Conservation (phyloP, 1,140 invertebrate genomes). For the Pseudachorutes palmiensis region DNA sequence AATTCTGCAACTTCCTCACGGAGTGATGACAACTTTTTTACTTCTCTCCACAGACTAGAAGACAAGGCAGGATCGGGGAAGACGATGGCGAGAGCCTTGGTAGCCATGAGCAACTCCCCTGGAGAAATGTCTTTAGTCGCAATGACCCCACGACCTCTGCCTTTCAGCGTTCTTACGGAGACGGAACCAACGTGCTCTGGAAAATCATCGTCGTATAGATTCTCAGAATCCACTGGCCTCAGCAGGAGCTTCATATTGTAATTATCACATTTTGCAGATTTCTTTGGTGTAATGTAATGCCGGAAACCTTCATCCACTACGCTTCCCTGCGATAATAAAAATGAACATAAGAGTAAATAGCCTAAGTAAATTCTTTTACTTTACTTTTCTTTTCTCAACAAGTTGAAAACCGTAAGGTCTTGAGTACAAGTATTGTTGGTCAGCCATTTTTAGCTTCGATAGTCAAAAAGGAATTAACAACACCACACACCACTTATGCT, state of each 20-base stretch:
- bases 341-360: background rate
- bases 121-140: slow-evolving; percentile 1
- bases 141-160: background rate
- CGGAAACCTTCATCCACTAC: background rate
- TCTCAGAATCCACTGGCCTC: background rate
- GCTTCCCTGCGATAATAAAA: too few species aligned
- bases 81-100: slow-evolving; percentile 3
- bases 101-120: background rate
- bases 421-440: slow-evolving; percentile 2
- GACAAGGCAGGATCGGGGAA: background rate
- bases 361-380: background rate
- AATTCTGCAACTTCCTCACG: background rate
- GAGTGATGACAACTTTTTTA: background rate
- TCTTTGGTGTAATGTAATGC: background rate
- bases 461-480: too few species aligned
- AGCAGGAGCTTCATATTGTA: background rate
- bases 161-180: background rate
- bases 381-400: background rate
- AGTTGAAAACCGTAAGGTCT: background rate
- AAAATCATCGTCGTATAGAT: background rate
- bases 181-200: background rate
- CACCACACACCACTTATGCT: too few species aligned
- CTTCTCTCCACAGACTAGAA: background rate
- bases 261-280: background rate
- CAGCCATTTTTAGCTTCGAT: too few species aligned